Evolutionary conservation across 2,113 vertebrate genomes (phyloP).

Genomic region (Carlito syrichta): DNA sequence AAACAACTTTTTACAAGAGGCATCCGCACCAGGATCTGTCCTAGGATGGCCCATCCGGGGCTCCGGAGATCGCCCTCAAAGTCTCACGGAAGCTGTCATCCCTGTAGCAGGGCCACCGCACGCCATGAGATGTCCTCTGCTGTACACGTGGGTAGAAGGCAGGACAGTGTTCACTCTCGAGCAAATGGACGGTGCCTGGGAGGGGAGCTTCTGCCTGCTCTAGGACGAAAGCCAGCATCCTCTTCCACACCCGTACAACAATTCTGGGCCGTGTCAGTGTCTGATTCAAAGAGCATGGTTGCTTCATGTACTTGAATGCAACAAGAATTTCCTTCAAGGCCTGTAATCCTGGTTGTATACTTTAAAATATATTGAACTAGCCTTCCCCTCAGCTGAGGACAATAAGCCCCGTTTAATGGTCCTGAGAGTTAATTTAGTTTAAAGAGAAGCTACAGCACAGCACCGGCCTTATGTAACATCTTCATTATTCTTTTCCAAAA

Average conservation of each 20-base stretch:
- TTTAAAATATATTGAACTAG: neutral
- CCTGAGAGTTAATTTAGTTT: neutral
- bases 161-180: neutral
- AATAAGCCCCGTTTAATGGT: neutral
- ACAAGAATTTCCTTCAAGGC: neutral
- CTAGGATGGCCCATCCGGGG: neutral
- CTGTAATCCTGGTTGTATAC: neutral
- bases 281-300: neutral
- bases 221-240: neutral
- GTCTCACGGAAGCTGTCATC: neutral
- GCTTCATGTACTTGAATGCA: neutral
- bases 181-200: conserved; percentile 30
- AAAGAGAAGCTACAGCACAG: neutral
- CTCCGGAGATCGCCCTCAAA: neutral
- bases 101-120: neutral
- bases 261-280: neutral
- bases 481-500: conserved; percentile 33
- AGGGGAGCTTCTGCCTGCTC: conserved; percentile 21
- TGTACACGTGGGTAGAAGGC: neutral
- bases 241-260: neutral
- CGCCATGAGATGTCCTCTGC: neutral
- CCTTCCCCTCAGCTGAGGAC: neutral
- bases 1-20: neutral
- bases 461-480: neutral
- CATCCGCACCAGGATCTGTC: neutral